These are phyloP conservation scores for Pantherophis guttatus DNA, from an alignment of 2,113 vertebrate genomes.

Conservation along the genomic window DNA sequence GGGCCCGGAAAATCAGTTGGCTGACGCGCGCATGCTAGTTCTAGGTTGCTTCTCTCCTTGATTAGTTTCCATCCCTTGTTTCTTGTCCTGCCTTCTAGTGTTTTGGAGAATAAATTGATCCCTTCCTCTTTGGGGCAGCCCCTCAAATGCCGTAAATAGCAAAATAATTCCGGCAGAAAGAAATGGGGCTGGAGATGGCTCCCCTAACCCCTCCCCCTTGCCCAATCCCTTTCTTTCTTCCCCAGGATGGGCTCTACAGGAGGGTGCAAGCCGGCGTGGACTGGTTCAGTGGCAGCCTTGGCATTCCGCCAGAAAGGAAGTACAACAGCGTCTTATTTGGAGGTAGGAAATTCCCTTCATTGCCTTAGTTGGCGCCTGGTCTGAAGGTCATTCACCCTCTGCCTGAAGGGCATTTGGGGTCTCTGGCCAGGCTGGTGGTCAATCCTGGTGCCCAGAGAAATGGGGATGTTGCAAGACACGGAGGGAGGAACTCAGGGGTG, in stretches of 20 bases:
- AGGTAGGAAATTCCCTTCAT: conserved; percentile 69
- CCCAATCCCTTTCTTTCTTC: background rate
- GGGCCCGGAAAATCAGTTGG: too few species aligned
- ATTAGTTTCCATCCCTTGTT: too few species aligned
- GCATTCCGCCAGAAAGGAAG: conserved; percentile 84
- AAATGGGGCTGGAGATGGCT: background rate
- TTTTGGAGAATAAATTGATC: too few species aligned
- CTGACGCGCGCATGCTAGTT: too few species aligned
- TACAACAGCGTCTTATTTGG: conserved; percentile 95
- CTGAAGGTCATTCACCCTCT: background rate
- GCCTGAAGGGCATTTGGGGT: background rate
- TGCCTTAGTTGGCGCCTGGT: background rate
- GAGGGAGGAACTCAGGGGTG: background rate
- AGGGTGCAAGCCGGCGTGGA: conserved; percentile 85
- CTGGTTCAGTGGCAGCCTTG: conserved; percentile 81
- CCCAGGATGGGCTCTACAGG: conserved; percentile 83
- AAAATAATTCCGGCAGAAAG: background rate
- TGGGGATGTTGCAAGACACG: background rate
- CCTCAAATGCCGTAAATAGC: background rate
- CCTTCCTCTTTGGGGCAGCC: too few species aligned
- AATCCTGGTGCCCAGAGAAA: background rate
- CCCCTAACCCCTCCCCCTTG: background rate
- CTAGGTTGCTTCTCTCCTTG: too few species aligned
- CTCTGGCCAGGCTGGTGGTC: background rate
- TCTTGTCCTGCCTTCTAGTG: too few species aligned